A percentile compares a stretch with the other conserved stretches of the same genome.
These are phyloP conservation scores for Hipposideros armiger DNA, from an alignment of 2,113 vertebrate species.

Conservation along the genomic window DNA sequence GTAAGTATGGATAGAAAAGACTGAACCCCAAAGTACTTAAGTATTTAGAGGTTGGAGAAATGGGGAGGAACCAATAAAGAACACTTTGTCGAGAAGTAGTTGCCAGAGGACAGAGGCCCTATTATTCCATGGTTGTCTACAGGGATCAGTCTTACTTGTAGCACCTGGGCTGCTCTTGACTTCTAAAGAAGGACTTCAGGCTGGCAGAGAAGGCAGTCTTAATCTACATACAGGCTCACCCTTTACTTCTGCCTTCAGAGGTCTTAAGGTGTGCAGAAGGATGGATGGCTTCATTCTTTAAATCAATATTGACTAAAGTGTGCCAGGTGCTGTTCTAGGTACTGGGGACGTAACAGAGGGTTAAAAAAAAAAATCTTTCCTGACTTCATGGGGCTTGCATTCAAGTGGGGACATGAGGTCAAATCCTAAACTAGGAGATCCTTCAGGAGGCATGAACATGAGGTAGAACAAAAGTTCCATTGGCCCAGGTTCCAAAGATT, in stretches of 20 bases:
- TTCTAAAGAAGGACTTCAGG: neutral
- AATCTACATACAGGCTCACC: neutral
- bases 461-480: neutral
- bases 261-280: neutral
- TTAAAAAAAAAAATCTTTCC: neutral
- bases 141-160: neutral
- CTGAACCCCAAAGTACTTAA: neutral
- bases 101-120: neutral
- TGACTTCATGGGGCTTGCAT: neutral
- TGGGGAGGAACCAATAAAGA: neutral
- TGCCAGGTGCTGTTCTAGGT: neutral
- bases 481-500: neutral
- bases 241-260: neutral
- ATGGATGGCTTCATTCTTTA: neutral
- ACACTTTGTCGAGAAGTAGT: neutral
- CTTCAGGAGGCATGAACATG: neutral
- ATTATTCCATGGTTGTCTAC: neutral
- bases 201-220: neutral
- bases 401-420: neutral
- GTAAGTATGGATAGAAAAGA: neutral
- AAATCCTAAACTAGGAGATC: conserved; percentile 21
- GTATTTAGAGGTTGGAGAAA: conserved; percentile 5
- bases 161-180: neutral
- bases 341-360: neutral
- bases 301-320: neutral